A percentile compares a stretch with the other conserved stretches of the same genome.
Evolutionary conservation across 92 coral and sea anemone species (phyloP).

Genomic region (Diadumene lineata): DNA sequence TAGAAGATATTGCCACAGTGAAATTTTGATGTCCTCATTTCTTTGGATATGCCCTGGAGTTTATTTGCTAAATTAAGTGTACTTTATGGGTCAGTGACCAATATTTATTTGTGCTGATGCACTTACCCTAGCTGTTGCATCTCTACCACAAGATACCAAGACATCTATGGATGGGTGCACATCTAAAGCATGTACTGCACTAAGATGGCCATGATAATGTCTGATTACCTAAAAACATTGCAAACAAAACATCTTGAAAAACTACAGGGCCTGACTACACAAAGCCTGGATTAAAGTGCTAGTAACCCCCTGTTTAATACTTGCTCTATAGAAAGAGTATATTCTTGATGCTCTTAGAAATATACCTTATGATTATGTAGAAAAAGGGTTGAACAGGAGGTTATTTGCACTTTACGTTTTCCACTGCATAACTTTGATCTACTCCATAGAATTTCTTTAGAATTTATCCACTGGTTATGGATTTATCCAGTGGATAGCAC

Average conservation of each 20-base stretch:
- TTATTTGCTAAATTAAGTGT: too few species aligned
- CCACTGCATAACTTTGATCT: too few species aligned
- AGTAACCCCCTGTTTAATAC: too few species aligned
- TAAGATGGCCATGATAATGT: constrained; percentile 96
- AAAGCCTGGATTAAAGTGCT: too few species aligned
- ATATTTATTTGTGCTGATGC: not conserved
- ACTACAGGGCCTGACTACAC: not conserved
- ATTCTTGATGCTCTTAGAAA: too few species aligned
- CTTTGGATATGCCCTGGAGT: not conserved
- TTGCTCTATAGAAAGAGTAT: too few species aligned
- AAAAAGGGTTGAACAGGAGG: too few species aligned
- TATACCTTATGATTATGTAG: too few species aligned
- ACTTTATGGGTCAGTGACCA: not conserved
- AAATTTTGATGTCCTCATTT: not conserved
- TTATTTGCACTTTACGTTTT: too few species aligned
- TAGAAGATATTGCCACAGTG: not conserved
- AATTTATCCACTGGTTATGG: too few species aligned
- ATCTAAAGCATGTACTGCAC: constrained; percentile 90
- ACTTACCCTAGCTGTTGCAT: constrained; percentile 96
- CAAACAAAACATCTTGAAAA: not conserved
- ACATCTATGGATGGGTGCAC: constrained; percentile 98
- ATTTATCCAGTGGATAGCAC: too few species aligned
- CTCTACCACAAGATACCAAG: constrained; percentile 90
- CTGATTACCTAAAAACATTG: constrained; percentile 72
- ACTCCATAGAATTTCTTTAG: too few species aligned